Base-by-base conservation (phyloP, 2,797 vertebrate genomes). In the Somateria mollissima region DNA sequence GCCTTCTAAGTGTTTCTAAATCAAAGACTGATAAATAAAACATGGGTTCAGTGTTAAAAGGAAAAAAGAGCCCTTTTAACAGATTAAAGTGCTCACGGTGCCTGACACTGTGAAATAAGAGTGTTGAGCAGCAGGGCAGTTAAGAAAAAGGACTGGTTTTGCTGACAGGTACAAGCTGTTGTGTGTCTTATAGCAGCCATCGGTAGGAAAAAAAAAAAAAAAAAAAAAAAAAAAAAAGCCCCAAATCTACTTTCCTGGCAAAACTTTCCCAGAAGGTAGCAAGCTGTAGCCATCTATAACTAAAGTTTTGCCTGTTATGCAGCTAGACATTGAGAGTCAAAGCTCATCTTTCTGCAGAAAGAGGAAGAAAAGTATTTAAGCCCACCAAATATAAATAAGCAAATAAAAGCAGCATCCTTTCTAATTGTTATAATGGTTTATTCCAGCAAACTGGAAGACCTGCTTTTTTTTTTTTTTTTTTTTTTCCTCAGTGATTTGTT, bases 1-100 rank as follows among this genome's bases (percentile, higher is more conserved):
- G 97, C 93, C 95, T 97, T 94, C 91, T 84, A 95, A 97, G 94
- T 13, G 0, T 91, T 94, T 67, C 89, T 90, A 79, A 96, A 96
- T 97, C 96, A 96, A 97, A 97, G 94, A 43, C 95, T 97, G 90
- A 97, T 97, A 97, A 96, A 97, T 96, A 97, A 97, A 97, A 96
- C 96, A 97, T 97, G 84, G 83, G 54, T 79, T 95, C 73, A 30
- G 77, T 89, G 94, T 94, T 97, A 96, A 96, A 95, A 89, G 94
- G 71, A 8, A 89, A 94, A 95, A 96, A 90, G 93, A 84, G 89
- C 75, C 92, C 96, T 96, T 96, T 96, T 96, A 97, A 96, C 95
- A 94, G 95, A 97, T 97, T 97, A 97, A 97, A 97, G 95, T 87
- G 91, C 84, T 97, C 94, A 96, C 80, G 49, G 89, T 79, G 75